Percentiles rank a stretch among this genome's conserved stretches.
Conservation (phyloP, 2,113 vertebrate genomes). For the Kryptolebias marmoratus region DNA sequence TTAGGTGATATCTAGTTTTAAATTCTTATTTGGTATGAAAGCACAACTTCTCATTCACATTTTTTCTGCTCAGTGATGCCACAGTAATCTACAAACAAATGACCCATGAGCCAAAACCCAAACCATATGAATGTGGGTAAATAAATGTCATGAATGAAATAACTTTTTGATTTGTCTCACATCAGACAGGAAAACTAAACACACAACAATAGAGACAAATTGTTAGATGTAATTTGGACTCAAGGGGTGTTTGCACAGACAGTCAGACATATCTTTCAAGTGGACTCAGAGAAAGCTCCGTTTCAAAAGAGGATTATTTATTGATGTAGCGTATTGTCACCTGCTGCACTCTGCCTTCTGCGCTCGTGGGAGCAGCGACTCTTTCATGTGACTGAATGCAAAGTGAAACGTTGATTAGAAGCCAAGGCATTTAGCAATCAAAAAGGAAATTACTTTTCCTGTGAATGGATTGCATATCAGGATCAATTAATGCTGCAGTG, state of each 20-base stretch:
- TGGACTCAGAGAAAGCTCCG: slow-evolving; percentile 7
- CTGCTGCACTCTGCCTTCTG: slow-evolving; percentile 20
- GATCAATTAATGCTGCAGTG: slow-evolving; percentile 66
- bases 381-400: slow-evolving; percentile 50
- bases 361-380: slow-evolving; percentile 12
- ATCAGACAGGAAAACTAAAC: not conserved
- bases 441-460: slow-evolving; percentile 67
- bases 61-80: slow-evolving; percentile 14
- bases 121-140: too few species aligned
- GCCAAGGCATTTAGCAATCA: slow-evolving; percentile 61
- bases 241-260: slow-evolving; percentile 1
- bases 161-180: slow-evolving; percentile 1
- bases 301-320: slow-evolving; percentile 22
- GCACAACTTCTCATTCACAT: slow-evolving; percentile 18
- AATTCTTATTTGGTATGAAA: slow-evolving; percentile 37
- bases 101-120: slow-evolving; percentile 3
- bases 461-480: slow-evolving; percentile 69
- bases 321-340: slow-evolving; percentile 45
- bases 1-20: slow-evolving; percentile 45
- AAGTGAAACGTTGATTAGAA: slow-evolving; percentile 62
- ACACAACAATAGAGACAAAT: too few species aligned
- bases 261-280: slow-evolving; percentile 8
- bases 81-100: slow-evolving; percentile 4
- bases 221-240: slow-evolving; percentile 8
- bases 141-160: not conserved